These are phyloP conservation scores for Schizothorax lantsangensis DNA, from an alignment of 2,797 vertebrate genomes.

Conservation along the genomic window DNA sequence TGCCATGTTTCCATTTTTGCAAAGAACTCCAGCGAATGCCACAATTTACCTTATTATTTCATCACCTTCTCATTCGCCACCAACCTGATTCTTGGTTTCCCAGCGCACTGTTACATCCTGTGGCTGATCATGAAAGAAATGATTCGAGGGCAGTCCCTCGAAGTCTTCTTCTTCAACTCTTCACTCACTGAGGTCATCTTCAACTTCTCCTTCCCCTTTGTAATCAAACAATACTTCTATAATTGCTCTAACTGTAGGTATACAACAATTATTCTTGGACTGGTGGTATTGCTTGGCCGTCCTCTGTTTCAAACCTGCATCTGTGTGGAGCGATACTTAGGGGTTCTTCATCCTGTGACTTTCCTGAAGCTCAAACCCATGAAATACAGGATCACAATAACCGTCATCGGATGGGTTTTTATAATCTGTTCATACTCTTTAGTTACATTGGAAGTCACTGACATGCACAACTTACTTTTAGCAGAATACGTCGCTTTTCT, in stretches of 20 bases:
- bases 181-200: neutral
- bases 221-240: neutral
- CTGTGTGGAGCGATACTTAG: neutral
- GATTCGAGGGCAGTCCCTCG: neutral
- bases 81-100: neutral
- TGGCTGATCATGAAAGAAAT: constrained; percentile 10
- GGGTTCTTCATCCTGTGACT: neutral
- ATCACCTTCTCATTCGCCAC: neutral
- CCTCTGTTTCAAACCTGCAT: constrained; percentile 17
- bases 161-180: constrained; percentile 5
- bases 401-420: neutral
- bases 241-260: neutral
- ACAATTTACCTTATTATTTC: neutral
- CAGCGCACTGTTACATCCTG: neutral
- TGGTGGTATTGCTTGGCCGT: neutral
- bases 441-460: no score
- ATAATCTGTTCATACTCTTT: neutral
- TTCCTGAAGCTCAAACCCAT: constrained; percentile 10
- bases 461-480: neutral
- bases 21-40: neutral
- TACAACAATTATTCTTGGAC: neutral
- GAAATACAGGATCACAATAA: neutral
- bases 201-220: neutral
- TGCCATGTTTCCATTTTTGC: neutral
- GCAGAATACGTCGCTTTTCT: neutral